A percentile compares a stretch with the other conserved stretches of the same genome.
phyloP scores from a whole-genome alignment of 2,888 invertebrate genomes.

The Xylocampa areola region DNA sequence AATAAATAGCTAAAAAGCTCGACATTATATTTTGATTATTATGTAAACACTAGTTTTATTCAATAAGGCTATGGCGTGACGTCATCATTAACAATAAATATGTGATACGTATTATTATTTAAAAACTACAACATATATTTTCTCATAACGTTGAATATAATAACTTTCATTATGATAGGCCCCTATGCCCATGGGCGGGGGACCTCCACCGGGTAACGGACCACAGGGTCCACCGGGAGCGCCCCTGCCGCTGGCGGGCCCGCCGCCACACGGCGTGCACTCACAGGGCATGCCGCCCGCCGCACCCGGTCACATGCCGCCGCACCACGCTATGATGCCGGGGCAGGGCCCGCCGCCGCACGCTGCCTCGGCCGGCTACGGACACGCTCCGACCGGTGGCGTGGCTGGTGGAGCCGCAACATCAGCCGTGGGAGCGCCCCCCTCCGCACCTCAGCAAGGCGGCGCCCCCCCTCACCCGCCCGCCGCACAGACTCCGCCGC shows the following conservation, averaged over 20 bases:
- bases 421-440: constrained; percentile 54
- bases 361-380: constrained; percentile 65
- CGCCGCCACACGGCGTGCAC: constrained; percentile 84
- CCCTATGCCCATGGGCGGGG: constrained; percentile 83
- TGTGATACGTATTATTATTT: not conserved
- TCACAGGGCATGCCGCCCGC: constrained; percentile 73
- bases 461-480: constrained; percentile 71
- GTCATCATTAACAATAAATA: not conserved
- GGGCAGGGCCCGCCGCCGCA: constrained; percentile 73
- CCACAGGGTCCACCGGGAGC: constrained; percentile 71
- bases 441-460: constrained; percentile 39
- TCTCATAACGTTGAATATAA: not conserved
- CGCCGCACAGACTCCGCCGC: constrained; percentile 81
- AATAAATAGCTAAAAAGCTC: constrained; percentile 13
- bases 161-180: constrained; percentile 63
- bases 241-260: constrained; percentile 69
- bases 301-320: constrained; percentile 73
- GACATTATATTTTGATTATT: constrained; percentile 22
- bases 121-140: too few species aligned
- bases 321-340: constrained; percentile 81
- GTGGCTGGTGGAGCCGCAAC: constrained; percentile 59
- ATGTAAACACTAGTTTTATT: constrained; percentile 10
- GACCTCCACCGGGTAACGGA: constrained; percentile 82
- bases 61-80: constrained; percentile 48
- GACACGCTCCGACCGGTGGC: constrained; percentile 64